Evolutionary conservation across 30 jellyfish, hydroid and myxozoan species (phyloP).

Genomic region (Cassiopea xamachana): DNA sequence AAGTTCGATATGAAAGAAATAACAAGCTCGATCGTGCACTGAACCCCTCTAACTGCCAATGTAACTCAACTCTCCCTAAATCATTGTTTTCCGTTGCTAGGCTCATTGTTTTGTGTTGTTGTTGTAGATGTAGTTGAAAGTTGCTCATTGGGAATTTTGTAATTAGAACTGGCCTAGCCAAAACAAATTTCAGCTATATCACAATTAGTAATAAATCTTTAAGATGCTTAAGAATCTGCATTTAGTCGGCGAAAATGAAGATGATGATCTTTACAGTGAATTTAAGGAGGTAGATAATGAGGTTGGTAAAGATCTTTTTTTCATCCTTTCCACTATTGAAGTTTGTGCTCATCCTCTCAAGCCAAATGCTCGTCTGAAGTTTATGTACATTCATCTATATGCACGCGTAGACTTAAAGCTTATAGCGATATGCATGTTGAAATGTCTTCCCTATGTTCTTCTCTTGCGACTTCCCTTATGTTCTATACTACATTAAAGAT

Average conservation of each 20-base stretch:
- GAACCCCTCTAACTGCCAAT: too few relatives aligned
- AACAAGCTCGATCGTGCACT: too few relatives aligned
- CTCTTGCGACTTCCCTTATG: not conserved
- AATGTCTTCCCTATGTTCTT: not conserved
- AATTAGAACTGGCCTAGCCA: conserved; percentile 46
- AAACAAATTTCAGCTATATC: not conserved
- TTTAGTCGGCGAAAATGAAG: conserved; percentile 86
- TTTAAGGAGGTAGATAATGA: conserved; percentile 81
- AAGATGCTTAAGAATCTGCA: conserved; percentile 81
- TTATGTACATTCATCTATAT: too few relatives aligned
- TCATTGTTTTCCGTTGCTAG: not conserved
- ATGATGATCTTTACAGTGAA: conserved; percentile 79
- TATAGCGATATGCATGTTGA: too few relatives aligned
- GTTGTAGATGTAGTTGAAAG: not conserved
- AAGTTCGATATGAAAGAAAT: too few relatives aligned
- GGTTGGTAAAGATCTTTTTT: conserved; percentile 17
- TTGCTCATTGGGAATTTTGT: conserved; percentile 51
- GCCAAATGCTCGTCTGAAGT: not conserved
- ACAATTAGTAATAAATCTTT: not conserved
- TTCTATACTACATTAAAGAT: not conserved
- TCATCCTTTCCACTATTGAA: not conserved
- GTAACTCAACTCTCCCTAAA: not conserved
- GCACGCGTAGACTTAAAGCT: too few relatives aligned
- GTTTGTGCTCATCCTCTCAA: not conserved
- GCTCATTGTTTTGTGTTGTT: conserved; percentile 51